These are phyloP conservation scores for Hydrozoanthus tunicans DNA, from an alignment of 64 coral and sea anemone genomes.

Conservation along the genomic window DNA sequence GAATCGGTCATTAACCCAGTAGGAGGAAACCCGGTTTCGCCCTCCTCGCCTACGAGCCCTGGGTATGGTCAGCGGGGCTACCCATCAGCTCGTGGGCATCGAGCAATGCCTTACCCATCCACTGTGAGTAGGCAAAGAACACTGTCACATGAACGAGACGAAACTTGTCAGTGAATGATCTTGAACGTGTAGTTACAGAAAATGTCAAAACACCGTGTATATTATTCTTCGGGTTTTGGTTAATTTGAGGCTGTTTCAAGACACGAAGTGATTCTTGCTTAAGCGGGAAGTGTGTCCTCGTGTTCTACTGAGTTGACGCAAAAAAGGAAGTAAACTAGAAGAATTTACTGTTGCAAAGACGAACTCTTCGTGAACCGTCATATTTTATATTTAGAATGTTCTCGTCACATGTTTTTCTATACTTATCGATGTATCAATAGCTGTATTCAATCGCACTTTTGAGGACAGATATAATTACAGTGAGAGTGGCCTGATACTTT, in stretches of 20 bases:
- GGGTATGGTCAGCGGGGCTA: slow-evolving; percentile 48
- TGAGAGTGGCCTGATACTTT: not conserved
- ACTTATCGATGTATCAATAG: not conserved
- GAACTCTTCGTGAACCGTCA: no score
- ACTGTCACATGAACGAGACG: slow-evolving; percentile 49
- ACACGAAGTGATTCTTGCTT: no score
- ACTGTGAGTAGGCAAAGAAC: slow-evolving; percentile 37
- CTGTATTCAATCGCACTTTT: not conserved
- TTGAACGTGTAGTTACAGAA: not conserved
- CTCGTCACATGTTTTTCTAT: not conserved
- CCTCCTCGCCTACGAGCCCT: slow-evolving; percentile 44
- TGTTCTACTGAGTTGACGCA: no score
- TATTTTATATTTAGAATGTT: not conserved
- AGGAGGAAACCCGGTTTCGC: slow-evolving; percentile 8
- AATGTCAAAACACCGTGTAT: no score
- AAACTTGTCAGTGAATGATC: not conserved
- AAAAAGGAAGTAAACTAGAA: no score
- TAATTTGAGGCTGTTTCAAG: no score
- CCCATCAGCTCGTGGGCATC: slow-evolving; percentile 17
- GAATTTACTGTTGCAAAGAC: no score
- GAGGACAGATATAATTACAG: not conserved
- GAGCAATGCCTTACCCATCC: slow-evolving; percentile 39
- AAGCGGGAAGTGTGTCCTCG: no score
- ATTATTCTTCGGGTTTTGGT: no score
- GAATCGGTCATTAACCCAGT: not conserved